These are phyloP conservation scores for Lineus longissimus DNA, from an alignment of 1,140 invertebrate species.

Conservation along the genomic window DNA sequence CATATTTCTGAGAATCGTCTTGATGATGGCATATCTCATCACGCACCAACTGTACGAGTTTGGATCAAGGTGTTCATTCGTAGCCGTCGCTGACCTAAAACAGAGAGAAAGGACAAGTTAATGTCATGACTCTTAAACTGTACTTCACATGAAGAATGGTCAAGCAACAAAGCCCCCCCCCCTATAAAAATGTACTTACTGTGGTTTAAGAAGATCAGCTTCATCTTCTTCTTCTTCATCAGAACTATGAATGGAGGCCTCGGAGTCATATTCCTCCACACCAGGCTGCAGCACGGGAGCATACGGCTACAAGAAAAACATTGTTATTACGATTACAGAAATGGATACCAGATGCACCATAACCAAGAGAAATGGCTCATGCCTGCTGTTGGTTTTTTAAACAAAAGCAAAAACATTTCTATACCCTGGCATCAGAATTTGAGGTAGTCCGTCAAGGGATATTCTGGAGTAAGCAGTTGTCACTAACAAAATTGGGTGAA, in stretches of 20 bases:
- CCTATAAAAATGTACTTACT: slow-evolving; percentile 48
- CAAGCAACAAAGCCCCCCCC: too few species aligned
- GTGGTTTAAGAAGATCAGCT: slow-evolving; percentile 58
- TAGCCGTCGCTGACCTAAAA: slow-evolving; percentile 40
- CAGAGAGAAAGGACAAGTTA: too few species aligned
- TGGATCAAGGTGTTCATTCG: slow-evolving; percentile 79
- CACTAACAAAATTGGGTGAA: too few species aligned
- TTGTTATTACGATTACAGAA: too few species aligned
- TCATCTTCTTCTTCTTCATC: slow-evolving; percentile 63
- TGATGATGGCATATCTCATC: slow-evolving; percentile 81
- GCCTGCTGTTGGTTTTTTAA: too few species aligned
- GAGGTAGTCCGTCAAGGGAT: too few species aligned
- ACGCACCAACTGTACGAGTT: slow-evolving; percentile 93
- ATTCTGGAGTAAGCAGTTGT: too few species aligned
- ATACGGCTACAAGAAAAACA: slow-evolving; percentile 59
- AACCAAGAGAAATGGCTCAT: not conserved
- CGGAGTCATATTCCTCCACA: slow-evolving; percentile 80
- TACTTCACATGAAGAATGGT: too few species aligned
- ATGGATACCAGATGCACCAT: too few species aligned
- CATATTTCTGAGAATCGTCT: slow-evolving; percentile 76
- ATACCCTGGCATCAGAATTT: too few species aligned
- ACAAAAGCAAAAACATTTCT: too few species aligned
- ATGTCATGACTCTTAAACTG: too few species aligned
- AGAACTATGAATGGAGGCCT: slow-evolving; percentile 65
- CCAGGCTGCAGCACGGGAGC: slow-evolving; percentile 65